phyloP scores from a whole-genome alignment of 2,888 invertebrate species.

The Caenorhabditis japonica region DNA sequence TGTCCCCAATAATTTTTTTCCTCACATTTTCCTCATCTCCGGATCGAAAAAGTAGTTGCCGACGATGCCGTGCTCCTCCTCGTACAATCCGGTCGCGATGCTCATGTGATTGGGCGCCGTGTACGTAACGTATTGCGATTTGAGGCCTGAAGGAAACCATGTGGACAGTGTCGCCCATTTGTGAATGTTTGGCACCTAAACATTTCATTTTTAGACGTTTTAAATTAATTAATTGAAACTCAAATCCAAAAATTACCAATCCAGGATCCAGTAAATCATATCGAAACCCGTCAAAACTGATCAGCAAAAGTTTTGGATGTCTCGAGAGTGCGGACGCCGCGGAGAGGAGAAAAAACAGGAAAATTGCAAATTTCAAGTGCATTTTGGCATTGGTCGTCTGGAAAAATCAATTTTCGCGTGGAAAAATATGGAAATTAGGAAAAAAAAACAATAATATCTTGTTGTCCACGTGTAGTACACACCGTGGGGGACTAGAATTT shows the following conservation, averaged over 20 bases:
- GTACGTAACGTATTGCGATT: constrained; percentile 61
- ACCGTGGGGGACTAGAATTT: neutral
- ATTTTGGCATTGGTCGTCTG: constrained; percentile 27
- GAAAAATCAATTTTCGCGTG: neutral
- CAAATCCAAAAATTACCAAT: constrained; percentile 38
- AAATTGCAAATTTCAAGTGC: constrained; percentile 16
- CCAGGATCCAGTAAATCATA: constrained; percentile 61
- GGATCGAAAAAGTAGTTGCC: constrained; percentile 66
- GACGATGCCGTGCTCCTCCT: constrained; percentile 66
- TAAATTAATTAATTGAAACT: neutral
- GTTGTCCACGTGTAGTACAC: constrained; percentile 26
- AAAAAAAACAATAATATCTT: constrained; percentile 8
- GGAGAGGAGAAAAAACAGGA: constrained; percentile 4
- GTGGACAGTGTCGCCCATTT: constrained; percentile 57
- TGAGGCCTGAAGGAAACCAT: constrained; percentile 61
- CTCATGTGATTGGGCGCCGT: constrained; percentile 69
- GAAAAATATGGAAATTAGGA: neutral
- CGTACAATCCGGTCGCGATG: constrained; percentile 61
- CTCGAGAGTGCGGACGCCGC: constrained; percentile 19
- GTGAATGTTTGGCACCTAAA: constrained; percentile 60
- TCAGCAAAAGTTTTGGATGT: constrained; percentile 60
- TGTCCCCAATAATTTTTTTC: neutral
- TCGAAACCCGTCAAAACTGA: constrained; percentile 67
- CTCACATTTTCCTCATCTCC: constrained; percentile 51
- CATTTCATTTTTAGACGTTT: constrained; percentile 3